A percentile compares a stretch with the other conserved stretches of the same genome.
Evolutionary conservation across 2,797 vertebrate species (phyloP).

Genomic region (Coranthus polyacanthus): DNA sequence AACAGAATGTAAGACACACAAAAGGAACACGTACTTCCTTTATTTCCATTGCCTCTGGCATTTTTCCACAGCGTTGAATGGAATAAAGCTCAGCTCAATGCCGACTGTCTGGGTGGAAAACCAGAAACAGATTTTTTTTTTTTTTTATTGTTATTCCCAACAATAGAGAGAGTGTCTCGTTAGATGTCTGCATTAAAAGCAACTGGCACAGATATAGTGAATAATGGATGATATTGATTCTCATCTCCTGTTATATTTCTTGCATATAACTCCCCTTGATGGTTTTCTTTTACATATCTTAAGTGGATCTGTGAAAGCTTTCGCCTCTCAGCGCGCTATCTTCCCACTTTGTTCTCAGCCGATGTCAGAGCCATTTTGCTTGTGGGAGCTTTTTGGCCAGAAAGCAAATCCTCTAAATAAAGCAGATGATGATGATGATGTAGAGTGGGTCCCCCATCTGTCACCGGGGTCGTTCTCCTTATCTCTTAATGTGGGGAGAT

Average conservation of each 20-base stretch:
- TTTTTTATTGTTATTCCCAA: slow-evolving; percentile 47
- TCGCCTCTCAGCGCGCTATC: slow-evolving; percentile 14
- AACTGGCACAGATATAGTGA: slow-evolving; percentile 44
- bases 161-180: slow-evolving; percentile 35
- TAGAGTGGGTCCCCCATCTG: slow-evolving; percentile 22
- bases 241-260: slow-evolving; percentile 43
- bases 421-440: slow-evolving; percentile 31
- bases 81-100: slow-evolving; percentile 33
- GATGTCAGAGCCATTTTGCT: slow-evolving; percentile 29
- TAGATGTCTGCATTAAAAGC: slow-evolving; percentile 49
- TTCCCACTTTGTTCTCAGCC: slow-evolving; percentile 35
- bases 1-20: slow-evolving; percentile 37
- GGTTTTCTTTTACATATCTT: slow-evolving; percentile 60
- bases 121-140: slow-evolving; percentile 15
- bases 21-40: slow-evolving; percentile 7
- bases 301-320: slow-evolving; percentile 58
- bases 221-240: slow-evolving; percentile 61
- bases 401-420: slow-evolving; percentile 34
- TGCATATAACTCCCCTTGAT: slow-evolving; percentile 36
- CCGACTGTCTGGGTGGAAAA: slow-evolving; percentile 35
- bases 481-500: slow-evolving; percentile 56
- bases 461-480: slow-evolving; percentile 39
- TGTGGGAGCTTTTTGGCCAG: neutral
- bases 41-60: slow-evolving; percentile 18
- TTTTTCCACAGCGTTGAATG: slow-evolving; percentile 10